A percentile compares a stretch with the other conserved stretches of the same genome.
Evolutionary conservation across 2,888 invertebrate species (phyloP).

Genomic region (Ptilodon capucinus): DNA sequence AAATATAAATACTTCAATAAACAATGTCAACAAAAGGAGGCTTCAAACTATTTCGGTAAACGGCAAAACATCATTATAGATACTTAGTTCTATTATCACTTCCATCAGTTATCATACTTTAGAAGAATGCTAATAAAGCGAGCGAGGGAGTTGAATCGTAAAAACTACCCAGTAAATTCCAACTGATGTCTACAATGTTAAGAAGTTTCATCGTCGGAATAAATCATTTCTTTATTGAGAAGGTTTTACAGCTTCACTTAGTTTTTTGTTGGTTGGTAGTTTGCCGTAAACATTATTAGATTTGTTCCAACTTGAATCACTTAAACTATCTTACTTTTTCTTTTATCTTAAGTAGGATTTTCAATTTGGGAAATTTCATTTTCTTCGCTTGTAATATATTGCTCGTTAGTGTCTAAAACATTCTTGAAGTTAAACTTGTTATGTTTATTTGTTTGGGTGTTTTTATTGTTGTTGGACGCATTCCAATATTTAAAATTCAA

Average conservation of each 20-base stretch:
- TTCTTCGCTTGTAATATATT: neutral
- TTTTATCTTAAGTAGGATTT: neutral
- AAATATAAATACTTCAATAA: neutral
- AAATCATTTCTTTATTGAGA: constrained; percentile 41
- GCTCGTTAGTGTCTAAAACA: no score
- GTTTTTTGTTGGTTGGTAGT: neutral
- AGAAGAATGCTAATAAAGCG: constrained; percentile 25
- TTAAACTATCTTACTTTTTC: neutral
- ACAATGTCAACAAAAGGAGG: neutral
- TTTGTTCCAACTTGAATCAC: neutral
- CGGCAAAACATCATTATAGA: neutral
- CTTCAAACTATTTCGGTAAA: neutral
- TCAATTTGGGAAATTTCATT: neutral
- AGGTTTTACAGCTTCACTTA: constrained; percentile 20
- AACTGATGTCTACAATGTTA: constrained; percentile 31
- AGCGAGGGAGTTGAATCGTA: constrained; percentile 17
- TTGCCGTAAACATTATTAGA: constrained; percentile 1
- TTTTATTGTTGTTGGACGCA: neutral
- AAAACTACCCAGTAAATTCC: constrained; percentile 26
- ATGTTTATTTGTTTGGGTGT: neutral
- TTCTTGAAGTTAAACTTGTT: neutral
- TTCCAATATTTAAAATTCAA: neutral
- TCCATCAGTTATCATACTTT: constrained; percentile 20
- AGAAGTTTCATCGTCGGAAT: constrained; percentile 27
- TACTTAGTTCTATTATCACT: constrained; percentile 7